Conservation (phyloP, 2,113 vertebrate species). For the Austrofundulus limnaeus region DNA sequence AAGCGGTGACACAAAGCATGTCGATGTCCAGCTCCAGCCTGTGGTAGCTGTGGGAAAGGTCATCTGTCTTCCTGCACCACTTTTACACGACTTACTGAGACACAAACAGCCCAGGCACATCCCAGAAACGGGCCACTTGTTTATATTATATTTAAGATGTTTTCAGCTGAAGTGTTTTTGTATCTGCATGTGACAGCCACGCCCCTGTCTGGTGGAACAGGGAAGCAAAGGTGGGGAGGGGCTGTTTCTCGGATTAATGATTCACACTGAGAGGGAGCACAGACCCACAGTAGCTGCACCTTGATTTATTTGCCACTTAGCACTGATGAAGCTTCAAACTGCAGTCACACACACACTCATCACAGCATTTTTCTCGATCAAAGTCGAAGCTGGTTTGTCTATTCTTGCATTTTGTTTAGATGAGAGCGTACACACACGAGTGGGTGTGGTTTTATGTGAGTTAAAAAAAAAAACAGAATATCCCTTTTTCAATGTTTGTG, state of each 20-base stretch:
- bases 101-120: not conserved
- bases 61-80: constrained; percentile 23
- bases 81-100: constrained; percentile 26
- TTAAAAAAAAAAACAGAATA: not conserved
- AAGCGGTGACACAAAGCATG: constrained; percentile 32
- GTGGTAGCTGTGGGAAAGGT: constrained; percentile 29
- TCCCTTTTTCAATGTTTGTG: constrained; percentile 3
- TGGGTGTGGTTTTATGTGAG: constrained; percentile 8
- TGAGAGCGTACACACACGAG: not conserved
- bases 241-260: constrained; percentile 81
- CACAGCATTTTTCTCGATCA: constrained; percentile 89
- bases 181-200: constrained; percentile 39
- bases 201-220: constrained; percentile 59
- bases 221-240: constrained; percentile 16
- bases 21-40: constrained; percentile 35
- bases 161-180: constrained; percentile 29
- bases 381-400: constrained; percentile 56
- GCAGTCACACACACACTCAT: constrained; percentile 86
- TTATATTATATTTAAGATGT: constrained; percentile 19
- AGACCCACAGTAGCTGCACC: constrained; percentile 76
- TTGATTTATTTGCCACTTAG: constrained; percentile 99
- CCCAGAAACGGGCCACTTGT: constrained; percentile 6
- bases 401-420: constrained; percentile 59
- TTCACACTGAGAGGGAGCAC: constrained; percentile 80
- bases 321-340: constrained; percentile 95